Evolutionary conservation across 2,888 invertebrate genomes (phyloP).

Genomic region (Synanthedon tipuliformis): DNA sequence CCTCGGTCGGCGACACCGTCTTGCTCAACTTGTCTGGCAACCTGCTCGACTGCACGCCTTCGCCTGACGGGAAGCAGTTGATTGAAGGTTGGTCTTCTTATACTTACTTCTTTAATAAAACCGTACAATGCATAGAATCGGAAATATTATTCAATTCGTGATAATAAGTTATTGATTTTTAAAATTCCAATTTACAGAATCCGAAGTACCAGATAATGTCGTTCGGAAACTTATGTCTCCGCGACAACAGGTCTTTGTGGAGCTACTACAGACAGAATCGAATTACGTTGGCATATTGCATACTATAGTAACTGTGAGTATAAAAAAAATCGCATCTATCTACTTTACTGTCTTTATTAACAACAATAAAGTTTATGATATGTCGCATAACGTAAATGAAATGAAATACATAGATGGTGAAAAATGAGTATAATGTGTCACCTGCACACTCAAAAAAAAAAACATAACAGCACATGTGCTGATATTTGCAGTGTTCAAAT

Average conservation of each 20-base stretch:
- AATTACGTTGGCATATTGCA: constrained; percentile 97
- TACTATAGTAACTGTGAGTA: constrained; percentile 87
- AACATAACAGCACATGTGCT: too few relatives aligned
- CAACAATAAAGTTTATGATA: too few relatives aligned
- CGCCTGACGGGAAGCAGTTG: constrained; percentile 77
- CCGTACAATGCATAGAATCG: too few relatives aligned
- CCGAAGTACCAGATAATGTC: constrained; percentile 71
- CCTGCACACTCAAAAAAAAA: too few relatives aligned
- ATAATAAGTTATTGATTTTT: neutral
- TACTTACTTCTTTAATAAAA: too few relatives aligned
- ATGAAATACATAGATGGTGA: too few relatives aligned
- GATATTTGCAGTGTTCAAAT: neutral
- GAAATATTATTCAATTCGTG: neutral
- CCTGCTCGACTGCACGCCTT: constrained; percentile 88
- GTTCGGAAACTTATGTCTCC: constrained; percentile 78
- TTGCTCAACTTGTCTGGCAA: constrained; percentile 87
- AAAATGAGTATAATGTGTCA: neutral
- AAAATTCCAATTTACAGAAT: constrained; percentile 36
- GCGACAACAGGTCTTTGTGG: constrained; percentile 87
- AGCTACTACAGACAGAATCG: constrained; percentile 95
- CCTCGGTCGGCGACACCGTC: constrained; percentile 88
- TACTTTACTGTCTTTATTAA: too few relatives aligned
- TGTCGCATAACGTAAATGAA: too few relatives aligned
- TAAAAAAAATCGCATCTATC: too few relatives aligned
- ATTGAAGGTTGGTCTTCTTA: constrained; percentile 44